These are phyloP conservation scores for Salarias fasciatus DNA, from an alignment of 2,797 vertebrate genomes.

Conservation along the genomic window DNA sequence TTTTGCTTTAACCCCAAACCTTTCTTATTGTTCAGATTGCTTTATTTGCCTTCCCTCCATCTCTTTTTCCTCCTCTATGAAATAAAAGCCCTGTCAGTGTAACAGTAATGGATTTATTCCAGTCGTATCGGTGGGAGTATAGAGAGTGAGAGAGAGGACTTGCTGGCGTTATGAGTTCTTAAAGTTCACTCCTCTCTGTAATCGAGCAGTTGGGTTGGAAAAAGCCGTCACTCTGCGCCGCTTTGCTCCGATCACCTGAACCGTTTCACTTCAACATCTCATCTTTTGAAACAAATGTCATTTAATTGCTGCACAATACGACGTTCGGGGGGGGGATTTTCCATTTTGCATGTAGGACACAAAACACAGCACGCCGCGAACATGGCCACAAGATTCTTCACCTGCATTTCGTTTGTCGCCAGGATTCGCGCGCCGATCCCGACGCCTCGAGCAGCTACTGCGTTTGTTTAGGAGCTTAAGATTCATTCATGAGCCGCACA, in stretches of 20 bases:
- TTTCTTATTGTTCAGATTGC: conserved; percentile 4
- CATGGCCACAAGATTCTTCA: conserved; percentile 25
- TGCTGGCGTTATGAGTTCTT: conserved; percentile 24
- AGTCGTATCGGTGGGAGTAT: conserved; percentile 43
- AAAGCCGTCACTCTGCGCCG: neutral
- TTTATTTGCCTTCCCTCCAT: conserved; percentile 45
- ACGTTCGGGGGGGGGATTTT: too few relatives aligned
- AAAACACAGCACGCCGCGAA: conserved; percentile 10
- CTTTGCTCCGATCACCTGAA: conserved; percentile 23
- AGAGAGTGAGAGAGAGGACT: conserved; percentile 29
- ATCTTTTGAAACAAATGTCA: conserved; percentile 55
- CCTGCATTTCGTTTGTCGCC: conserved; percentile 56
- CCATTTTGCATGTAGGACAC: neutral
- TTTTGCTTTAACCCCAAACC: neutral
- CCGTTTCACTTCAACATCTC: neutral
- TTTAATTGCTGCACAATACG: conserved; percentile 38
- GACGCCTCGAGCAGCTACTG: conserved; percentile 32
- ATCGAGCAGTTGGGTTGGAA: conserved; percentile 20
- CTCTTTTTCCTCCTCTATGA: conserved; percentile 10
- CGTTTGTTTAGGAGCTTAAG: conserved; percentile 48
- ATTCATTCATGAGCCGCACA: conserved; percentile 41
- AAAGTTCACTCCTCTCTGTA: conserved; percentile 30
- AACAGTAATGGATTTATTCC: conserved; percentile 40
- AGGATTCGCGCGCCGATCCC: conserved; percentile 40
- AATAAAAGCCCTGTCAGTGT: conserved; percentile 56